phyloP scores from a whole-genome alignment of 1,140 invertebrate species.

The Brachionus koreanus region DNA sequence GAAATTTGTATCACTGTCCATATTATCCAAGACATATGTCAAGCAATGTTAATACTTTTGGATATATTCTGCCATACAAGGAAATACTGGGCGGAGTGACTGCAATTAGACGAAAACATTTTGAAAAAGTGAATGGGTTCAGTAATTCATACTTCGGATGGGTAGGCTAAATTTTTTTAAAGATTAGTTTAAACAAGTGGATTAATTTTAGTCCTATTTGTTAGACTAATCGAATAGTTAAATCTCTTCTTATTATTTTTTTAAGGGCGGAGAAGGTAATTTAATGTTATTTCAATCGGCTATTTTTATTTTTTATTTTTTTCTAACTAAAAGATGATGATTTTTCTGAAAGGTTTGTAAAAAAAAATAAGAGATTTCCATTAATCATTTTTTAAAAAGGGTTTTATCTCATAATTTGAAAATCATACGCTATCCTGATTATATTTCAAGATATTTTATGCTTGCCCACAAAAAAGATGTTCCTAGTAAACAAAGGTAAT shows the following conservation, averaged over 20 bases:
- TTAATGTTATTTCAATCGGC: neutral
- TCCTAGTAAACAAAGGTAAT: slow-evolving; percentile 27
- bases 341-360: slow-evolving; percentile 25
- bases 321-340: slow-evolving; percentile 15
- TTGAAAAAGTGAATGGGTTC: slow-evolving; percentile 76
- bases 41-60: slow-evolving; percentile 26
- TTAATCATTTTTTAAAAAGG: too few relatives aligned
- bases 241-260: neutral
- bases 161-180: slow-evolving; percentile 54
- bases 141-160: slow-evolving; percentile 79
- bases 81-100: slow-evolving; percentile 72
- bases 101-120: slow-evolving; percentile 63
- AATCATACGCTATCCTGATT: slow-evolving; percentile 40
- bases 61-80: slow-evolving; percentile 68
- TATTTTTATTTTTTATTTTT: neutral
- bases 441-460: slow-evolving; percentile 30
- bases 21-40: slow-evolving; percentile 72
- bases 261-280: slow-evolving; percentile 43
- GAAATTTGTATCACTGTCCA: slow-evolving; percentile 84
- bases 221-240: neutral
- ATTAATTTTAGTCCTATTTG: neutral
- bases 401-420: slow-evolving; percentile 15
- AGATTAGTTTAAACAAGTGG: slow-evolving; percentile 2
- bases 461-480: slow-evolving; percentile 29
- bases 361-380: too few relatives aligned